Conservation (phyloP, 1,140 invertebrate genomes). For the Trichonephila clavipes region DNA sequence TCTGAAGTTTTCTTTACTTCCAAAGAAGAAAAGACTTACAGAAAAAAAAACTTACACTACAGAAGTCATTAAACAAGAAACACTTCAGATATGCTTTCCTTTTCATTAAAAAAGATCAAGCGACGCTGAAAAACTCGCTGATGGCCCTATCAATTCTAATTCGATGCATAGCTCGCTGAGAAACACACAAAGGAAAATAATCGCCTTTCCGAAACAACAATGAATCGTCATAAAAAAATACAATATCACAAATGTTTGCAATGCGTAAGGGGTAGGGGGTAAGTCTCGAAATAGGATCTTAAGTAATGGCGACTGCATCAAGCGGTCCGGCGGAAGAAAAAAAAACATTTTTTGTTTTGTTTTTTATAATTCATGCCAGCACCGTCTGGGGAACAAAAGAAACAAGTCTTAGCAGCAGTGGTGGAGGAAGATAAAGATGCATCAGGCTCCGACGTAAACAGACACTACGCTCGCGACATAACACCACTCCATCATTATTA, state of each 20-base stretch:
- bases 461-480: conserved; percentile 33
- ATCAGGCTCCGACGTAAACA: conserved; percentile 35
- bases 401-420: no score
- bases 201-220: not conserved
- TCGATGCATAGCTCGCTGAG: not conserved
- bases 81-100: no score
- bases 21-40: not conserved
- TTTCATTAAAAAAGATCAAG: not conserved
- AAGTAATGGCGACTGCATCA: not conserved
- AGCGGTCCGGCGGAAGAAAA: not conserved
- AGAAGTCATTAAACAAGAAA: no score
- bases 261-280: not conserved
- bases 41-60: not conserved
- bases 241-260: not conserved
- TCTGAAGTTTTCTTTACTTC: no score
- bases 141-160: not conserved
- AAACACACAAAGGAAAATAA: not conserved
- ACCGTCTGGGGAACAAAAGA: not conserved
- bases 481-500: conserved; percentile 66
- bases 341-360: not conserved
- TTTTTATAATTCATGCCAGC: not conserved
- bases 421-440: not conserved
- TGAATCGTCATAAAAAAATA: not conserved
- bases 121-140: not conserved
- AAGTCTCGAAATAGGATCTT: not conserved